Percentiles rank a stretch among this genome's conserved stretches.
Evolutionary conservation across 2,888 invertebrate species (phyloP).

Genomic region (Acholoe squamosa): DNA sequence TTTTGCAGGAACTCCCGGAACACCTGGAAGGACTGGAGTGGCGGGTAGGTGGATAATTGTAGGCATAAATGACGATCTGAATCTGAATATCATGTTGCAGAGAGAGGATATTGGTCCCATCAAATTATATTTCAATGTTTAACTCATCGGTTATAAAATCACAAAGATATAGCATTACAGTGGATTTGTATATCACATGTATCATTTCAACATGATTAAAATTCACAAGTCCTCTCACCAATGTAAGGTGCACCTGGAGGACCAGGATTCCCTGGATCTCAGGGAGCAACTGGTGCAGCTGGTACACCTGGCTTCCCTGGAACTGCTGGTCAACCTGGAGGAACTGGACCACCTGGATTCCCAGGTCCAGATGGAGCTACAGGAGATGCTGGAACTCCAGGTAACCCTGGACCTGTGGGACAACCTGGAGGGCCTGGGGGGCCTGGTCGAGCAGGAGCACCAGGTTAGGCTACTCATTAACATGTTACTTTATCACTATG

Average conservation of each 20-base stretch:
- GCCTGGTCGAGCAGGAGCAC: not conserved
- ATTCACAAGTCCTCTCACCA: too few relatives aligned
- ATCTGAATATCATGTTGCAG: too few relatives aligned
- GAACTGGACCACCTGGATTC: not conserved
- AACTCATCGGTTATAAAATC: too few relatives aligned
- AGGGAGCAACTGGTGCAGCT: slow-evolving; percentile 24
- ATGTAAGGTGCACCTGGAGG: not conserved
- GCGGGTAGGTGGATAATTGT: not conserved
- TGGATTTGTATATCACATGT: too few relatives aligned
- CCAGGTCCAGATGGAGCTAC: slow-evolving; percentile 37
- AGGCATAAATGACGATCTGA: too few relatives aligned
- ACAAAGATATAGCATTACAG: too few relatives aligned
- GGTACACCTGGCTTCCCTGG: slow-evolving; percentile 11
- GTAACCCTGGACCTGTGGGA: slow-evolving; percentile 37
- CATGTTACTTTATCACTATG: too few relatives aligned
- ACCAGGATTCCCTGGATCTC: not conserved
- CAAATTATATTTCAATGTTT: too few relatives aligned
- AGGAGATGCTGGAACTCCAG: slow-evolving; percentile 23
- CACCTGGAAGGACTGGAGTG: slow-evolving; percentile 15
- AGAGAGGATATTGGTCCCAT: too few relatives aligned
- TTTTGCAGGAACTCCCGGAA: not conserved
- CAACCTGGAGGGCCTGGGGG: slow-evolving; percentile 23
- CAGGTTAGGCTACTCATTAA: too few relatives aligned
- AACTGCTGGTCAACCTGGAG: not conserved
- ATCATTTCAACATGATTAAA: too few relatives aligned